These are phyloP conservation scores for Platygyra sinensis DNA, from an alignment of 64 coral and sea anemone genomes.

Conservation along the genomic window DNA sequence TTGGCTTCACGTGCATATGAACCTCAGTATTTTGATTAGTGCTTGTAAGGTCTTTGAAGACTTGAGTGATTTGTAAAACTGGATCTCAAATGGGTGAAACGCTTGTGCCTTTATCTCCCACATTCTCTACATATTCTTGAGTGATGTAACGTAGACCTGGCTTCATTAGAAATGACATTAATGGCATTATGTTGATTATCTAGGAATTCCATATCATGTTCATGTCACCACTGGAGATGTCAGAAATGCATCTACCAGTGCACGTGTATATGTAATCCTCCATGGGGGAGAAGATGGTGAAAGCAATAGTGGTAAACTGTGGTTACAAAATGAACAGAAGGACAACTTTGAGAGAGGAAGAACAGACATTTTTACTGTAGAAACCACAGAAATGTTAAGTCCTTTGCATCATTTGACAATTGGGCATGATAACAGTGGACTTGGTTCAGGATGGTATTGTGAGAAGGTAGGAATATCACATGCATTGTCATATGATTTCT, in stretches of 20 bases:
- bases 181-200: not conserved
- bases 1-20: no score
- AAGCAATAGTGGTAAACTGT: conserved; percentile 87
- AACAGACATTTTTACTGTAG: conserved; percentile 88
- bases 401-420: conserved; percentile 96
- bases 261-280: conserved; percentile 86
- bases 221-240: conserved; percentile 89
- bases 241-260: conserved; percentile 76
- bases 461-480: conserved; percentile 70
- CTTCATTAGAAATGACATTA: no score
- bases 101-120: not conserved
- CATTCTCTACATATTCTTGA: no score
- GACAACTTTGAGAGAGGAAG: conserved; percentile 88
- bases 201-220: conserved; percentile 88
- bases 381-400: conserved; percentile 86
- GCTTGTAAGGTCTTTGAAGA: no score
- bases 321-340: conserved; percentile 79
- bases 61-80: no score
- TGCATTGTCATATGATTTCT: no score
- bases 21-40: no score
- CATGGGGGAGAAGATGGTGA: conserved; percentile 92
- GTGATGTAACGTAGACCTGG: no score
- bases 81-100: not conserved
- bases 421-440: conserved; percentile 95
- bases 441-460: conserved; percentile 93